These are phyloP conservation scores for Dicyrtoma fusca DNA, from an alignment of 2,888 invertebrate species.

Conservation along the genomic window DNA sequence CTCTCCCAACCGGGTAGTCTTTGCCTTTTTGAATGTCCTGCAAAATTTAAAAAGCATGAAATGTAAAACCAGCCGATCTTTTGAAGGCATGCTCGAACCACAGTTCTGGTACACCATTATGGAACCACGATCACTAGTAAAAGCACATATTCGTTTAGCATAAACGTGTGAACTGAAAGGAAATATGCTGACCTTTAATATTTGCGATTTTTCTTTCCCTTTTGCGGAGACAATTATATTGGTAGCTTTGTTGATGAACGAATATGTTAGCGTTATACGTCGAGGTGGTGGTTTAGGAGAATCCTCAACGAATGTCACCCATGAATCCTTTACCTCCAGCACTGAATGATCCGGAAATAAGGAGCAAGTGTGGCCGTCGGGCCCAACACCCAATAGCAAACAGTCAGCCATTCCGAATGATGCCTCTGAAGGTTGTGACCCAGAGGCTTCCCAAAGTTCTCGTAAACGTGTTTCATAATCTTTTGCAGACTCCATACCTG, in stretches of 20 bases:
- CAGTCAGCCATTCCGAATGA: constrained; percentile 64
- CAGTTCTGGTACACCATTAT: no score
- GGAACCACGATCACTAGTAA: no score
- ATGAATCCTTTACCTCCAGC: constrained; percentile 67
- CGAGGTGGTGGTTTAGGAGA: constrained; percentile 89
- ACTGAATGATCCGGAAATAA: constrained; percentile 83
- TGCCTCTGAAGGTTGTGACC: constrained; percentile 40
- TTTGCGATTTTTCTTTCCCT: constrained; percentile 62
- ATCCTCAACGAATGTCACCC: constrained; percentile 83
- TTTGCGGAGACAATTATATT: constrained; percentile 53
- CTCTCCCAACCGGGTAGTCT: constrained; percentile 55
- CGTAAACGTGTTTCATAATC: constrained; percentile 49
- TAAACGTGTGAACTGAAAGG: no score
- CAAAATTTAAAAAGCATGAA: constrained; percentile 14
- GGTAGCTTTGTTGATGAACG: constrained; percentile 82
- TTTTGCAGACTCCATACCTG: constrained; percentile 40
- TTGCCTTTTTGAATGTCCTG: constrained; percentile 50
- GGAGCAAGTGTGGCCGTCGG: constrained; percentile 98
- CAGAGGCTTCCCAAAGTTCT: constrained; percentile 45
- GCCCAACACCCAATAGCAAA: constrained; percentile 92
- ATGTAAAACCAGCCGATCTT: no score
- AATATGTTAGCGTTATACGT: constrained; percentile 88
- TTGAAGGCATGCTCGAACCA: no score
- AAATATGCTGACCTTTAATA: constrained; percentile 74
- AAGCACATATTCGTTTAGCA: no score